Percentiles rank a stretch among this genome's conserved stretches.
These are phyloP conservation scores for Chionodraco myersi DNA, from an alignment of 2,113 vertebrate species.

Conservation along the genomic window DNA sequence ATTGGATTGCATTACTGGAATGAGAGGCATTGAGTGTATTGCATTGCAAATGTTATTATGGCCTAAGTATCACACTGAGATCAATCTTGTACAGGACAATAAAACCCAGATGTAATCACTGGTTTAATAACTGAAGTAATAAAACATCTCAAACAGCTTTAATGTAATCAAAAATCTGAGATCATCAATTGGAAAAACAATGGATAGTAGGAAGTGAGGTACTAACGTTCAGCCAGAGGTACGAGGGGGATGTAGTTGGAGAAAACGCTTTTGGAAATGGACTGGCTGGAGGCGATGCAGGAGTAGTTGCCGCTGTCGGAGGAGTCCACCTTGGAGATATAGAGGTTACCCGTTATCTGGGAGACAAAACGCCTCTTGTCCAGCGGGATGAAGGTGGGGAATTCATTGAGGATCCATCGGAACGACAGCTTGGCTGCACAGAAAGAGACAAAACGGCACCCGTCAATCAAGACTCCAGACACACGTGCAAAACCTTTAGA, in stretches of 20 bases:
- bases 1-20: not conserved
- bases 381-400: conserved; percentile 94
- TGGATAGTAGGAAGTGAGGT: conserved; percentile 12
- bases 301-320: conserved; percentile 96
- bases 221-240: conserved; percentile 91
- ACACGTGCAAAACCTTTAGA: conserved; percentile 4
- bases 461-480: conserved; percentile 58
- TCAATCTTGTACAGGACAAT: conserved; percentile 6
- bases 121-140: not conserved
- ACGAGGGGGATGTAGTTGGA: conserved; percentile 97
- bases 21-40: not conserved
- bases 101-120: not conserved
- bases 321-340: conserved; percentile 94
- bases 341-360: conserved; percentile 95
- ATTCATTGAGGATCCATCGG: conserved; percentile 97
- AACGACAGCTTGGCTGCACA: conserved; percentile 92
- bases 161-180: not conserved
- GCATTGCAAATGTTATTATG: not conserved
- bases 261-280: conserved; percentile 98
- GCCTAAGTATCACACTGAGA: not conserved
- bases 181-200: not conserved
- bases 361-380: conserved; percentile 95
- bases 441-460: conserved; percentile 39
- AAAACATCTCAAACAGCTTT: not conserved
- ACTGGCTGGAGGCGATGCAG: conserved; percentile 94